Evolutionary conservation across 2,797 vertebrate genomes (phyloP).

Genomic region (Poeciliopsis paucimaculata): DNA sequence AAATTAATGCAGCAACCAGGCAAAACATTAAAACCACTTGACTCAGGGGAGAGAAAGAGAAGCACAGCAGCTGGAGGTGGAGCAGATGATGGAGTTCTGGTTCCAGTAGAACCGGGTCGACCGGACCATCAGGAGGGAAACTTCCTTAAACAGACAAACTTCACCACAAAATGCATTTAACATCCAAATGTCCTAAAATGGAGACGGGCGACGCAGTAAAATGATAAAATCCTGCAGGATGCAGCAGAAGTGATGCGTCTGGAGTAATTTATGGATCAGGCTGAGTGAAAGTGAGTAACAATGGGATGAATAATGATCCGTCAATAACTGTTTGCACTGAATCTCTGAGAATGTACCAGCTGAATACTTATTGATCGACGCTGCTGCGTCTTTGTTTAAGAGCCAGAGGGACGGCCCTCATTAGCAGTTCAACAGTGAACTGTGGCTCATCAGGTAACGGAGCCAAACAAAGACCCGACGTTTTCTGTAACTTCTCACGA

Average conservation of each 20-base stretch:
- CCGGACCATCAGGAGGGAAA: too few relatives aligned
- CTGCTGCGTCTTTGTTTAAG: neutral
- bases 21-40: neutral
- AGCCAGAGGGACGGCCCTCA: neutral
- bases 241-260: neutral
- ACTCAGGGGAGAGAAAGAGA: too few relatives aligned
- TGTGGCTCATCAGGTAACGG: constrained; percentile 17
- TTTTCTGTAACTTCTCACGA: neutral
- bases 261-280: constrained; percentile 2
- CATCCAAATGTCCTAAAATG: neutral
- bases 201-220: neutral
- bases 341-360: neutral
- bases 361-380: constrained; percentile 6
- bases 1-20: constrained; percentile 5
- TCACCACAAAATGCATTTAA: neutral
- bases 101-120: too few relatives aligned
- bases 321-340: neutral
- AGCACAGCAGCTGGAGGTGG: too few relatives aligned
- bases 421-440: neutral
- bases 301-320: constrained; percentile 6
- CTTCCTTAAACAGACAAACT: too few relatives aligned
- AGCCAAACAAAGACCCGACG: neutral
- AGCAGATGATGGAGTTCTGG: too few relatives aligned
- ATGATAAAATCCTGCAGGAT: neutral
- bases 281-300: neutral